Conservation (phyloP, 2,113 vertebrate genomes). For the Laterallus jamaicensis region DNA sequence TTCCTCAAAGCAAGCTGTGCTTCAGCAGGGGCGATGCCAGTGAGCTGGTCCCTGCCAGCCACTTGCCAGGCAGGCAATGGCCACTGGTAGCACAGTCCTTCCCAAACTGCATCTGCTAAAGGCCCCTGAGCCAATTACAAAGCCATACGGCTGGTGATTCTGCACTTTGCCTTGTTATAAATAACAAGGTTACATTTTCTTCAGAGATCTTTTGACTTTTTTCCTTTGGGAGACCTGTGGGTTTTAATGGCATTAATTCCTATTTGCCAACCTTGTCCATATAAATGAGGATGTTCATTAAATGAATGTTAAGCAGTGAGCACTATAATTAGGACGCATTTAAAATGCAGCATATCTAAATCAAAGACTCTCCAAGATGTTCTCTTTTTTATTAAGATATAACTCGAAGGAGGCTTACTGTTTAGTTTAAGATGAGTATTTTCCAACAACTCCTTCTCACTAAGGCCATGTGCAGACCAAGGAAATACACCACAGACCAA, state of each 20-base stretch:
- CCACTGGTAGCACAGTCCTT: neutral
- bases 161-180: neutral
- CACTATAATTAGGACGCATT: slow-evolving; percentile 64
- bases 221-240: neutral
- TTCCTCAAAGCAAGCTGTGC: neutral
- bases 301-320: slow-evolving; percentile 58
- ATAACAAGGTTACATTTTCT: slow-evolving; percentile 33
- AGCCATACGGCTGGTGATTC: neutral
- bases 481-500: neutral
- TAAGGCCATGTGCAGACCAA: neutral
- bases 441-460: neutral
- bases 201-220: slow-evolving; percentile 34
- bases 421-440: neutral
- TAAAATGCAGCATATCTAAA: slow-evolving; percentile 52
- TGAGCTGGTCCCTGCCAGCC: neutral
- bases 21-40: accelerated
- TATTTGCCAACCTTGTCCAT: slow-evolving; percentile 62
- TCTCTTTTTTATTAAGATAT: slow-evolving; percentile 59
- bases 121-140: neutral
- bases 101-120: neutral
- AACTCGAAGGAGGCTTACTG: slow-evolving; percentile 13
- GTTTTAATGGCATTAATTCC: slow-evolving; percentile 62
- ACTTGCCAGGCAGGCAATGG: accelerated
- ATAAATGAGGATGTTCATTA: slow-evolving; percentile 69
- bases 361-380: slow-evolving; percentile 57